Base-by-base conservation (phyloP, 2,113 vertebrate species). In the Grammomys surdaster region DNA sequence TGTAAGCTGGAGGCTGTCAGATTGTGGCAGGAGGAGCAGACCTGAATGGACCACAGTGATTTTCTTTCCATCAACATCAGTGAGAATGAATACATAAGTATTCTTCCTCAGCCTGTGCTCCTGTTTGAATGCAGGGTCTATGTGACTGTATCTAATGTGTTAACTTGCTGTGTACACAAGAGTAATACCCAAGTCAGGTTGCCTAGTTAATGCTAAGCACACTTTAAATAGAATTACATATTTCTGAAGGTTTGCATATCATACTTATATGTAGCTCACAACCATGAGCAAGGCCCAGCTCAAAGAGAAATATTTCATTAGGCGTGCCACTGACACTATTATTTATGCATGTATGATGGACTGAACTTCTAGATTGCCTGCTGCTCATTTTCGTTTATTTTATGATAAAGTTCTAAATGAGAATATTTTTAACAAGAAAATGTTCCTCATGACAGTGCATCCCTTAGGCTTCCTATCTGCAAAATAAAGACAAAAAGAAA, bases 371-470 rank as follows among this genome's bases (percentile, higher is more conserved):
- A 81, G 48, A 28, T 95, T 58, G 5, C 24, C n/a, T 93, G 54
- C 33, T 95, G 43, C 20, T 95, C 2, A 2, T 36, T 97, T 93
- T 97, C 72, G 88, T 69, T 76, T 77, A 43, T 88, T 92, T 96
- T 65, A 93, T 93, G 46, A 16, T 51, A 16, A 96, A 87, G 24
- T 76, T 94, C 63, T 89, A 93, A 95, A 86, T 58, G 72, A 86
- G 76, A 92, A 95, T 9, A 87, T 89, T 93, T 90, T 95, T 90
- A 76, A 89, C 11, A 87, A 31, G 88, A 95, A 70, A 96, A 78
- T 91, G 4, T 77, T 43, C 26, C 13, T 95, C 20, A 89, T 73
- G 26, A 77, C 12, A 96, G 87, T 80, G 73, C 81, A 78, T 90
- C 33, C 46, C 69, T 95, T 48, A 95, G 72, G 31, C 63, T 51